Conservation (phyloP, 2,888 invertebrate species). For the Lepas anatifera region DNA sequence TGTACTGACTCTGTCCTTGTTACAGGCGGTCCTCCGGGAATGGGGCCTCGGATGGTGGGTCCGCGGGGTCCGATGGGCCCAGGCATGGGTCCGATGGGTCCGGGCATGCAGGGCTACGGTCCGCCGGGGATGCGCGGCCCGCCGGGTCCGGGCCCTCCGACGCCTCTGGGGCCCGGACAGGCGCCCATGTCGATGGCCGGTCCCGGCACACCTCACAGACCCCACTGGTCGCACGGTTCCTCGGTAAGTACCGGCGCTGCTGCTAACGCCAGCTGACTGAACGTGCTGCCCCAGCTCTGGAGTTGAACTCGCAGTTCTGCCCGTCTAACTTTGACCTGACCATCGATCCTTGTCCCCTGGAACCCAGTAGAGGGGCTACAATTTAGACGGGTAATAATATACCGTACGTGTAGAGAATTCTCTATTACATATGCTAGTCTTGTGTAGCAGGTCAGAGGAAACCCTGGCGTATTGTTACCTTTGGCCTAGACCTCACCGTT, state of each 20-base stretch:
- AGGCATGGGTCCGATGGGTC: slow-evolving; percentile 69
- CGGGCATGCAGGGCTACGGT: slow-evolving; percentile 54
- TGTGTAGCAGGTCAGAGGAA: too few species aligned
- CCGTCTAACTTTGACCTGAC: too few species aligned
- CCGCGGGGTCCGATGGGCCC: slow-evolving; percentile 32
- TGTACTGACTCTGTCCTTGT: background rate
- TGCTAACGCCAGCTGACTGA: too few species aligned
- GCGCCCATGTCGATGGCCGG: background rate
- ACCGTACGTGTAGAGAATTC: too few species aligned
- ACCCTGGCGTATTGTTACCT: too few species aligned
- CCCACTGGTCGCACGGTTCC: slow-evolving; percentile 1
- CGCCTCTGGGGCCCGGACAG: background rate
- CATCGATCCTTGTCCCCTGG: too few species aligned
- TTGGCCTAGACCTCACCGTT: too few species aligned
- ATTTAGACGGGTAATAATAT: too few species aligned
- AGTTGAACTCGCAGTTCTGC: too few species aligned
- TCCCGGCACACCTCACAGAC: background rate
- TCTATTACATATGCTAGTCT: too few species aligned
- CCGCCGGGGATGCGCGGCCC: slow-evolving; percentile 59
- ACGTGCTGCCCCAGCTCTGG: too few species aligned
- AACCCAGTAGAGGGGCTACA: too few species aligned
- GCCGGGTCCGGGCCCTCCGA: slow-evolving; percentile 30
- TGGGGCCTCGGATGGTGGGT: slow-evolving; percentile 26
- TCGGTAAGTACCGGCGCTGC: background rate
- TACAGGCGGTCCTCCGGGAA: slow-evolving; percentile 27